These are phyloP conservation scores for Apomyelois bistriatella DNA, from an alignment of 2,888 invertebrate species.

Conservation along the genomic window DNA sequence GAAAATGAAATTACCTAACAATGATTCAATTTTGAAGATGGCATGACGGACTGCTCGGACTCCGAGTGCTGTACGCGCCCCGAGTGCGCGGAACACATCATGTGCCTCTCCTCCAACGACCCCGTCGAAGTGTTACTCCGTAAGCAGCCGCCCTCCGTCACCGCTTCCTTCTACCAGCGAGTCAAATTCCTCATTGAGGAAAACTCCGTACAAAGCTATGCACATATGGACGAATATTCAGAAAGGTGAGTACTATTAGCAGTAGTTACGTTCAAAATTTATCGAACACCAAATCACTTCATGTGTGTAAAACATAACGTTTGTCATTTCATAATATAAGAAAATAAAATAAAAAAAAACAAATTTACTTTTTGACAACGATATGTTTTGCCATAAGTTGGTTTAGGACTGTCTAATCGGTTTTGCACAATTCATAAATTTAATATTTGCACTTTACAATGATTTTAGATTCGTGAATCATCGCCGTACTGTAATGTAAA, in stretches of 20 bases:
- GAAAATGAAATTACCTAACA: too few relatives aligned
- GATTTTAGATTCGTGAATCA: slow-evolving; percentile 71
- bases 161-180: slow-evolving; percentile 97
- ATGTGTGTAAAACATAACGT: slow-evolving; percentile 65
- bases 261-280: slow-evolving; percentile 32
- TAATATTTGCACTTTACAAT: slow-evolving; percentile 71
- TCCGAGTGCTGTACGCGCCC: slow-evolving; percentile 97
- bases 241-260: slow-evolving; percentile 90
- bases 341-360: background rate
- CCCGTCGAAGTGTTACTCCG: slow-evolving; percentile 97
- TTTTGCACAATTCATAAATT: slow-evolving; percentile 67
- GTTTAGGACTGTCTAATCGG: slow-evolving; percentile 60
- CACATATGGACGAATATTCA: slow-evolving; percentile 98
- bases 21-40: slow-evolving; percentile 86
- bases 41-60: slow-evolving; percentile 98
- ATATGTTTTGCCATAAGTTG: slow-evolving; percentile 60
- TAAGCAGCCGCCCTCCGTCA: slow-evolving; percentile 97
- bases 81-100: slow-evolving; percentile 92
- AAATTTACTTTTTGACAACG: slow-evolving; percentile 25
- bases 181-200: slow-evolving; percentile 99
- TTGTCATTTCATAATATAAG: slow-evolving; percentile 19
- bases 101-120: slow-evolving; percentile 97
- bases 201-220: slow-evolving; percentile 98
- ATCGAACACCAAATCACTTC: slow-evolving; percentile 68
- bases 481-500: slow-evolving; percentile 62